Percentiles rank a stretch among this genome's conserved stretches.
Evolutionary conservation across 1,140 invertebrate species (phyloP).

Genomic region (Penaeus japonicus): DNA sequence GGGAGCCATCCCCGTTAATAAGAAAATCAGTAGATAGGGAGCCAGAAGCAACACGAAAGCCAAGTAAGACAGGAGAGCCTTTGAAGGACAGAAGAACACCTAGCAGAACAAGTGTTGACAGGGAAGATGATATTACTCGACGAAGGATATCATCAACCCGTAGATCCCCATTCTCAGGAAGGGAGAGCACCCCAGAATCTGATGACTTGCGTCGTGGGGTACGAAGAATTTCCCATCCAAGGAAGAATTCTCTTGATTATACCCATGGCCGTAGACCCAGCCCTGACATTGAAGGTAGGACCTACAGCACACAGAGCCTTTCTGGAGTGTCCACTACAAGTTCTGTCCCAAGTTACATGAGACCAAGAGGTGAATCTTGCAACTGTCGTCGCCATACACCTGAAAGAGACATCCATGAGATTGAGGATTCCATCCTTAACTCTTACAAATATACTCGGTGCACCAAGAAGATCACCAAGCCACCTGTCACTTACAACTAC

Average conservation of each 20-base stretch:
- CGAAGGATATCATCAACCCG: not conserved
- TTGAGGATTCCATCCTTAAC: constrained; percentile 41
- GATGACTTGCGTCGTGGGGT: not conserved
- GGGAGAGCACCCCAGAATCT: constrained; percentile 7
- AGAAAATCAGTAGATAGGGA: not conserved
- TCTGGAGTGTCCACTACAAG: constrained; percentile 44
- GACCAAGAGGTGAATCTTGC: constrained; percentile 32
- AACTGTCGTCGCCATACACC: constrained; percentile 46
- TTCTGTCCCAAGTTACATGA: constrained; percentile 55
- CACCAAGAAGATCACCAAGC: constrained; percentile 42
- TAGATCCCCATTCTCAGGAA: constrained; percentile 13
- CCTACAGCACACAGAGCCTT: constrained; percentile 42
- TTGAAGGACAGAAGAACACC: not conserved
- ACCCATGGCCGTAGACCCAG: not conserved
- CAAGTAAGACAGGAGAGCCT: not conserved
- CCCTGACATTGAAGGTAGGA: constrained; percentile 6
- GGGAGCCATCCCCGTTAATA: not conserved
- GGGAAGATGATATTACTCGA: not conserved
- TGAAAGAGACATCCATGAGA: constrained; percentile 39
- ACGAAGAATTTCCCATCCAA: constrained; percentile 23
- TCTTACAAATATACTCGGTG: constrained; percentile 52
- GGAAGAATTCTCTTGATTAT: constrained; percentile 36
- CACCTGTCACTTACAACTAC: constrained; percentile 33
- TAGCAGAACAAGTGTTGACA: not conserved
- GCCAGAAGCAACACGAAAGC: not conserved